Percentiles rank a stretch among this genome's conserved stretches.
These are phyloP conservation scores for Sebastiscus tertius DNA, from an alignment of 2,797 vertebrate genomes.

Conservation along the genomic window DNA sequence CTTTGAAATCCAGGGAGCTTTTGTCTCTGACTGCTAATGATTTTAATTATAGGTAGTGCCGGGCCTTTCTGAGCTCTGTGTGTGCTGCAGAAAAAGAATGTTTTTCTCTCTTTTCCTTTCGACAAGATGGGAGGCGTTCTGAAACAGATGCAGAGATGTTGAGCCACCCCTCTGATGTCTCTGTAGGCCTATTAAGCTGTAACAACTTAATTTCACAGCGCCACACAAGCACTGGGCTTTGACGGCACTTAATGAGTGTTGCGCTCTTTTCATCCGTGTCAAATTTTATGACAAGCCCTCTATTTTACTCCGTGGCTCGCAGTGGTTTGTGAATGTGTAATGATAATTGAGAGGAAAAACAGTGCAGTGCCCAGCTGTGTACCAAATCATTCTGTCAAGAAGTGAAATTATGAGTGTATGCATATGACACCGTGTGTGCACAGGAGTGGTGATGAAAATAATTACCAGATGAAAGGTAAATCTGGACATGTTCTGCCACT, in stretches of 20 bases:
- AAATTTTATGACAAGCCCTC: slow-evolving; percentile 64
- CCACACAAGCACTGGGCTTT: slow-evolving; percentile 53
- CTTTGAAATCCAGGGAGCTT: slow-evolving; percentile 31
- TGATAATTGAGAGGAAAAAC: slow-evolving; percentile 66
- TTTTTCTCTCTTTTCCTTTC: slow-evolving; percentile 8
- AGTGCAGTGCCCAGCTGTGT: slow-evolving; percentile 60
- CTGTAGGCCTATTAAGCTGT: slow-evolving; percentile 60
- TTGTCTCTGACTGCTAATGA: slow-evolving; percentile 40
- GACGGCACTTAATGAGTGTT: slow-evolving; percentile 66
- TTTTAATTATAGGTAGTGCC: slow-evolving; percentile 46
- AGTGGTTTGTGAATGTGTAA: slow-evolving; percentile 50
- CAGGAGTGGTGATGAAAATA: slow-evolving; percentile 26
- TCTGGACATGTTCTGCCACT: slow-evolving; percentile 32
- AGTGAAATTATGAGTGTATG: slow-evolving; percentile 33
- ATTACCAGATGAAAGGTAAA: slow-evolving; percentile 26
- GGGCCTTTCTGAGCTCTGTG: neutral
- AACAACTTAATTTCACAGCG: slow-evolving; percentile 70
- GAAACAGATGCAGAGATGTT: slow-evolving; percentile 51
- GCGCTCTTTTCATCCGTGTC: slow-evolving; percentile 65
- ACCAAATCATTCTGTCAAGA: slow-evolving; percentile 64
- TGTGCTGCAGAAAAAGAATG: neutral
- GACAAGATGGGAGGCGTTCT: slow-evolving; percentile 15
- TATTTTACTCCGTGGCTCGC: slow-evolving; percentile 47
- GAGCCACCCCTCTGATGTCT: slow-evolving; percentile 50
- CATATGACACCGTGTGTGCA: neutral